These are phyloP conservation scores for Microcebus griseorufus DNA, from an alignment of 2,113 vertebrate genomes.

Conservation along the genomic window DNA sequence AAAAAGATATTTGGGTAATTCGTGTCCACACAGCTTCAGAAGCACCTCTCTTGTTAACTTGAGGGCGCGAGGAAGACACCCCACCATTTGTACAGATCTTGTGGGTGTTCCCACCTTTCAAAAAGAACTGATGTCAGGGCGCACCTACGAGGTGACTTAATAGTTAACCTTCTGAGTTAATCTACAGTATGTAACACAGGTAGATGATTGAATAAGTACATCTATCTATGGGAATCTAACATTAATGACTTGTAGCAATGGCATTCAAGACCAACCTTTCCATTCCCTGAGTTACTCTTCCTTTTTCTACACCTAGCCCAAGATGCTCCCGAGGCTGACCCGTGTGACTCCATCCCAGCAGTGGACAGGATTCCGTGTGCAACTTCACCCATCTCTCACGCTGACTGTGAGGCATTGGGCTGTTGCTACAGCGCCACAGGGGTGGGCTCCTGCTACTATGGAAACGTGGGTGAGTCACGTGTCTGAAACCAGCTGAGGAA, in stretches of 20 bases:
- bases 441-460: slow-evolving; percentile 79
- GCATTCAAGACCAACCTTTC: not conserved
- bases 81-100: no score
- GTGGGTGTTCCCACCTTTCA: not conserved
- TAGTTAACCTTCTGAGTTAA: not conserved
- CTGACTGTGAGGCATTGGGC: slow-evolving; percentile 64
- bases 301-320: slow-evolving; percentile 24
- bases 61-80: not conserved
- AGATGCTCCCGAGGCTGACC: slow-evolving; percentile 36
- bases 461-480: slow-evolving; percentile 75
- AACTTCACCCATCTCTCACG: not conserved
- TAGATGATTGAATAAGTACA: no score
- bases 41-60: fast-evolving
- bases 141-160: not conserved
- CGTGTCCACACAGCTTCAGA: fast-evolving
- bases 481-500: not conserved
- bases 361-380: slow-evolving; percentile 65
- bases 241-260: not conserved
- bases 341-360: slow-evolving; percentile 58
- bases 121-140: not conserved
- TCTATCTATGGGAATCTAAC: not conserved
- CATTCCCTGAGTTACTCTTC: not conserved
- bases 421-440: slow-evolving; percentile 73
- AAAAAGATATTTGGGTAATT: not conserved
- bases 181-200: not conserved